These are phyloP conservation scores for Platorchestia sp. DNA, from an alignment of 1,140 invertebrate genomes.

Conservation along the genomic window DNA sequence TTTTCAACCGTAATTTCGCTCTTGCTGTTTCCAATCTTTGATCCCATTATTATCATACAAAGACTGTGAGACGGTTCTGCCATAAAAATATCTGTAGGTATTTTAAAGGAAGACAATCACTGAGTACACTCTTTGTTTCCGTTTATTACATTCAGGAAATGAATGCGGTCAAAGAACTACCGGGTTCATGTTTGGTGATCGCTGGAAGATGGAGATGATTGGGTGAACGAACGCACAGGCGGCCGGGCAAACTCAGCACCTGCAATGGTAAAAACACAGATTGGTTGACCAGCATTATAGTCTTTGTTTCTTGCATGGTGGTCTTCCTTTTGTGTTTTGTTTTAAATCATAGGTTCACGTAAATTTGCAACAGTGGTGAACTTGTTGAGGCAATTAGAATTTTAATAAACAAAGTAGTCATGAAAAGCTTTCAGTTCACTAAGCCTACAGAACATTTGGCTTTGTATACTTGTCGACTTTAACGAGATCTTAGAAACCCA, in stretches of 20 bases:
- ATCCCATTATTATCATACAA: background rate
- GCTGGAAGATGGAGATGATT: background rate
- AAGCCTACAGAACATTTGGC: too few relatives aligned
- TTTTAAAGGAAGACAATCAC: background rate
- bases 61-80: background rate
- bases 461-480: too few relatives aligned
- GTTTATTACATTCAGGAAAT: background rate
- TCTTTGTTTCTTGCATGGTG: background rate
- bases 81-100: background rate
- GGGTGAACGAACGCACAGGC: background rate
- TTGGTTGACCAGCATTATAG: background rate
- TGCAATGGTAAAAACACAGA: background rate
- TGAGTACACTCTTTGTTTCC: background rate
- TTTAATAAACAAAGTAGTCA: background rate
- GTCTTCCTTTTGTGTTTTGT: background rate
- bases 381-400: background rate
- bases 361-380: too few relatives aligned
- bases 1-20: background rate
- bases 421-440: background rate
- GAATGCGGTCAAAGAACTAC: background rate
- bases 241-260: background rate
- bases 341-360: background rate
- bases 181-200: background rate
- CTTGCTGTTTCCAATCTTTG: background rate
- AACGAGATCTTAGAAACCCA: too few relatives aligned